Evolutionary conservation across 1,140 invertebrate species (phyloP).

Genomic region (Meloidogyne floridensis): DNA sequence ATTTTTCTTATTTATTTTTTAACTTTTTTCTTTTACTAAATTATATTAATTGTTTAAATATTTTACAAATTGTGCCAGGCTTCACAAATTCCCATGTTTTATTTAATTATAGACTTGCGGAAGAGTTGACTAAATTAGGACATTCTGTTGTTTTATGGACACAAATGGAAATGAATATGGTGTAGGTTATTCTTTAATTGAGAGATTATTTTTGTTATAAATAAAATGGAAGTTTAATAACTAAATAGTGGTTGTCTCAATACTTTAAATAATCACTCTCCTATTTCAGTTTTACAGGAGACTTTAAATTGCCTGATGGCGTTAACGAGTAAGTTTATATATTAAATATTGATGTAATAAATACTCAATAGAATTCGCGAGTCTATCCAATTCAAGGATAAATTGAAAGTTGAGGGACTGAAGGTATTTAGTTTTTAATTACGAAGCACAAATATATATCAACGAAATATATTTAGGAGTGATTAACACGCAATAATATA

Average conservation of each 20-base stretch:
- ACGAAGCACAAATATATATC: too few relatives aligned
- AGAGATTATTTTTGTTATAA: too few relatives aligned
- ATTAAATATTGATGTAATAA: background rate
- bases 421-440: slow-evolving; percentile 45
- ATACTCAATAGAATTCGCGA: slow-evolving; percentile 43
- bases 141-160: slow-evolving; percentile 62
- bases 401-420: slow-evolving; percentile 58
- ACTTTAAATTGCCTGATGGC: slow-evolving; percentile 50
- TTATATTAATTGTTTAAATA: slow-evolving; percentile 34
- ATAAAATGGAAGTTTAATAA: background rate
- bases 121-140: slow-evolving; percentile 56
- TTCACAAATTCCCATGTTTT: slow-evolving; percentile 65
- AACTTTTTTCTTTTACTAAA: background rate
- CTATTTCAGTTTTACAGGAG: slow-evolving; percentile 52
- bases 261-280: too few relatives aligned
- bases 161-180: slow-evolving; percentile 66
- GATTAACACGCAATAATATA: too few relatives aligned
- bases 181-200: slow-evolving; percentile 20
- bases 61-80: slow-evolving; percentile 64
- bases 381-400: slow-evolving; percentile 63
- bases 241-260: too few relatives aligned
- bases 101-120: slow-evolving; percentile 63
- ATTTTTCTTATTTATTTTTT: background rate
- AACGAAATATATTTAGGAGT: too few relatives aligned
- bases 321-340: slow-evolving; percentile 43